Conservation (phyloP, 2,888 invertebrate genomes). For the Scrobipalpa costella region DNA sequence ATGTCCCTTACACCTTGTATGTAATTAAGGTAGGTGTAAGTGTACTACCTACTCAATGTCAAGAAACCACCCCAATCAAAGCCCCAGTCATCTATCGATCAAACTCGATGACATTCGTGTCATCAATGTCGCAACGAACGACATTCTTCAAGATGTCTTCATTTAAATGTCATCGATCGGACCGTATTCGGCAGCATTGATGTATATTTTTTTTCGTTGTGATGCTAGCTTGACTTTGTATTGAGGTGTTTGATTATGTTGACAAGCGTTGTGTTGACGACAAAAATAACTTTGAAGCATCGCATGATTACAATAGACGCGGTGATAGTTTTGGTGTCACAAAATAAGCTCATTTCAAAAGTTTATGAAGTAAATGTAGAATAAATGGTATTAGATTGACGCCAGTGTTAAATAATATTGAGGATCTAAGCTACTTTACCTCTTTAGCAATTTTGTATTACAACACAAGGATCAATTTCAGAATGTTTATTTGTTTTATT, state of each 20-base stretch:
- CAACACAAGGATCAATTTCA: no score
- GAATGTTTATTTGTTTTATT: no score
- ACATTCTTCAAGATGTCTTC: conserved; percentile 10
- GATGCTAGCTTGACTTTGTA: no score
- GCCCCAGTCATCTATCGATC: background rate
- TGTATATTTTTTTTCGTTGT: background rate
- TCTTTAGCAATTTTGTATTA: no score
- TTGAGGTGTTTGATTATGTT: no score
- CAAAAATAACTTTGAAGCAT: background rate
- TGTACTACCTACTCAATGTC: background rate
- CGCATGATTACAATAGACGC: background rate
- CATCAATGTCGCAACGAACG: background rate
- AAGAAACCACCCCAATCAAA: background rate
- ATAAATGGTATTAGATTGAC: no score
- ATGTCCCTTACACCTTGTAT: no score
- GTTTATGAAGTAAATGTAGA: no score
- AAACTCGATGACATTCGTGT: conserved; percentile 1
- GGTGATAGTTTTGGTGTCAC: no score
- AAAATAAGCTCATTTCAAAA: no score
- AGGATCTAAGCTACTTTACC: no score
- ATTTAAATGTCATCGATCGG: conserved; percentile 19
- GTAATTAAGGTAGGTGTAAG: background rate
- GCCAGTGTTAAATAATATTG: no score
- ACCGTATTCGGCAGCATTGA: conserved; percentile 5
- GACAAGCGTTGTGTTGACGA: conserved; percentile 4